Conservation (phyloP, 2,888 invertebrate genomes). For the Scaptomyza parva region DNA sequence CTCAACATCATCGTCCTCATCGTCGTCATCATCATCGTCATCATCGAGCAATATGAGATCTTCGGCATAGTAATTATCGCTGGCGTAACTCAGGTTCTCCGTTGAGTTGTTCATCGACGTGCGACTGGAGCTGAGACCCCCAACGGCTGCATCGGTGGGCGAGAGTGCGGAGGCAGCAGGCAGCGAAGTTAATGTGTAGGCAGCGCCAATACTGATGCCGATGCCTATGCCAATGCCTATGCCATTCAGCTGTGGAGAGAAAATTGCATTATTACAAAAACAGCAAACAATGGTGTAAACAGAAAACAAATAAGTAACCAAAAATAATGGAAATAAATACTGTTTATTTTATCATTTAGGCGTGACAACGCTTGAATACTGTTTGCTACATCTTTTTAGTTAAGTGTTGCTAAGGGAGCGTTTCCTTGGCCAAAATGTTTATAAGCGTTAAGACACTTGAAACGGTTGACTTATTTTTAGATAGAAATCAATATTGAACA, state of each 20-base stretch:
- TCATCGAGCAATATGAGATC: conserved; percentile 82
- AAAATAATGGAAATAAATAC: not conserved
- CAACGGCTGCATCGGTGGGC: conserved; percentile 58
- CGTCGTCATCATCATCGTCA: conserved; percentile 68
- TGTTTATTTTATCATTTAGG: not conserved
- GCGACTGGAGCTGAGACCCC: conserved; percentile 76
- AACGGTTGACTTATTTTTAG: conserved; percentile 1
- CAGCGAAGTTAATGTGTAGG: conserved; percentile 50
- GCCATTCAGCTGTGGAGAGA: conserved; percentile 43
- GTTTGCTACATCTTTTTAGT: not conserved
- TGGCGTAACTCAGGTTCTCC: conserved; percentile 84
- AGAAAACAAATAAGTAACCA: conserved; percentile 12
- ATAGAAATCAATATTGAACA: conserved; percentile 2
- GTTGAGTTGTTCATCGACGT: conserved; percentile 84
- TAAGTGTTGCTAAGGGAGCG: not conserved
- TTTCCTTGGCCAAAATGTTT: not conserved
- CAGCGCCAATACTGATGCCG: conserved; percentile 37
- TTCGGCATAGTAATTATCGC: conserved; percentile 83
- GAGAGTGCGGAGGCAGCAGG: conserved; percentile 62
- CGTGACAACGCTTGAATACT: not conserved
- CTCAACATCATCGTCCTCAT: conserved; percentile 68
- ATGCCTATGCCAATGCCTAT: conserved; percentile 7
- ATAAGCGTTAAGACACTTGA: not conserved
- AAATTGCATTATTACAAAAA: conserved; percentile 25
- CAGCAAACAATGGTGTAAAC: conserved; percentile 34